Conservation (phyloP, 2,113 vertebrate genomes). For the Meles meles region DNA sequence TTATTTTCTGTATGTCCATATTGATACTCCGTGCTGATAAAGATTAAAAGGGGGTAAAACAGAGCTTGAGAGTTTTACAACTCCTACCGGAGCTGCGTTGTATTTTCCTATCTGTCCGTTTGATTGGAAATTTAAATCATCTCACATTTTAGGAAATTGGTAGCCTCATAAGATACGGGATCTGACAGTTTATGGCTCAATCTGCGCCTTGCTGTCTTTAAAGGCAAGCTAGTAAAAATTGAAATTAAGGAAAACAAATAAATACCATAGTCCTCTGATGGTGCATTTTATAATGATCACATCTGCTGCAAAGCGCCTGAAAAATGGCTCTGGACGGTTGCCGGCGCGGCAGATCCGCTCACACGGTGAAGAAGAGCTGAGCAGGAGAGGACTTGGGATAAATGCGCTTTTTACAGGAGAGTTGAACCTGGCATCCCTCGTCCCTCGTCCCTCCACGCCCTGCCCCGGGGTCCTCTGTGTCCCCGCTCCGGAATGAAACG, state of each 20-base stretch:
- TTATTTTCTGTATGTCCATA: slow-evolving; percentile 55
- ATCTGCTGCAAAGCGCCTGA: slow-evolving; percentile 73
- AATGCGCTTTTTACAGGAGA: slow-evolving; percentile 45
- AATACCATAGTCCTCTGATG: slow-evolving; percentile 65
- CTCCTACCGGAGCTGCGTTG: slow-evolving; percentile 56
- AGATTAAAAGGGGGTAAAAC: slow-evolving; percentile 59
- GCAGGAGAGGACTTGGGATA: slow-evolving; percentile 50
- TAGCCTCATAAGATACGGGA: slow-evolving; percentile 51
- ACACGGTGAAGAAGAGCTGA: background rate
- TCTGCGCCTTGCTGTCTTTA: slow-evolving; percentile 70
- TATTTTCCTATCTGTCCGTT: slow-evolving; percentile 69
- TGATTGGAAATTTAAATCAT: slow-evolving; percentile 79
- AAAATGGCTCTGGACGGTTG: slow-evolving; percentile 75
- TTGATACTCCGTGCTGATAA: slow-evolving; percentile 63
- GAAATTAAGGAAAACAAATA: slow-evolving; percentile 78
- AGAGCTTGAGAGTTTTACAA: slow-evolving; percentile 61
- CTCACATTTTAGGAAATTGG: slow-evolving; percentile 69
- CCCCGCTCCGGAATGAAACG: slow-evolving; percentile 30
- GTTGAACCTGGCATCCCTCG: background rate
- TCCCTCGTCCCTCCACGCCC: background rate
- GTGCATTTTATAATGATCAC: slow-evolving; percentile 76
- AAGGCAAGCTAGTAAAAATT: slow-evolving; percentile 79
- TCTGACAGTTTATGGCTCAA: slow-evolving; percentile 74
- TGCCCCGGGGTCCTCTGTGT: background rate
- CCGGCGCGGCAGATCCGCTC: slow-evolving; percentile 43